These are phyloP conservation scores for Anastrepha obliqua DNA, from an alignment of 1,140 invertebrate species.

Conservation along the genomic window DNA sequence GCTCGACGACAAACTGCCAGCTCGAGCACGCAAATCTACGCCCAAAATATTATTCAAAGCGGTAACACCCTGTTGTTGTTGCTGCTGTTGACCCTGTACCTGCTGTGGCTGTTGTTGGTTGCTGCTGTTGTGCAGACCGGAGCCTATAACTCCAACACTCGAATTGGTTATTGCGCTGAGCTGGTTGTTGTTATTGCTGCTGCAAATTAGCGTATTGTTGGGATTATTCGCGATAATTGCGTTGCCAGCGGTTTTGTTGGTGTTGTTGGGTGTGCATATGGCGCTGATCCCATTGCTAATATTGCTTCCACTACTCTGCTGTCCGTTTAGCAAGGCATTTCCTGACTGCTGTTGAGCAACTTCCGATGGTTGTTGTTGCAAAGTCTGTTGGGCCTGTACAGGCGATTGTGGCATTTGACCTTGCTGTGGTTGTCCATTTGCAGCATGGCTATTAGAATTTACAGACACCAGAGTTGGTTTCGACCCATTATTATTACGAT, in stretches of 20 bases:
- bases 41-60: constrained; percentile 67
- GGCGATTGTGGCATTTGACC: background rate
- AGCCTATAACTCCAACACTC: constrained; percentile 71
- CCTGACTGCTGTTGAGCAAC: background rate
- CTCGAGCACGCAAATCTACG: constrained; percentile 75
- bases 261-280: constrained; percentile 9
- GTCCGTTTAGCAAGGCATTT: background rate
- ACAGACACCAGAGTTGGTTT: constrained; percentile 76
- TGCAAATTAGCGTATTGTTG: constrained; percentile 31
- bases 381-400: background rate
- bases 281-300: constrained; percentile 40
- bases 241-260: background rate
- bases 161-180: constrained; percentile 64
- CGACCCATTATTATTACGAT: constrained; percentile 77
- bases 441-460: constrained; percentile 57
- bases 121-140: constrained; percentile 67
- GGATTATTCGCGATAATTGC: constrained; percentile 56
- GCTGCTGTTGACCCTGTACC: constrained; percentile 53
- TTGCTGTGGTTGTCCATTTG: constrained; percentile 57
- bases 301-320: background rate
- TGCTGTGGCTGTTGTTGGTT: constrained; percentile 52
- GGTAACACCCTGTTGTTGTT: constrained; percentile 63
- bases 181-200: constrained; percentile 58
- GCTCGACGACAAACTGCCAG: constrained; percentile 73
- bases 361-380: constrained; percentile 62